phyloP scores from a whole-genome alignment of 2,797 vertebrate genomes.

The Siniperca scherzeri region DNA sequence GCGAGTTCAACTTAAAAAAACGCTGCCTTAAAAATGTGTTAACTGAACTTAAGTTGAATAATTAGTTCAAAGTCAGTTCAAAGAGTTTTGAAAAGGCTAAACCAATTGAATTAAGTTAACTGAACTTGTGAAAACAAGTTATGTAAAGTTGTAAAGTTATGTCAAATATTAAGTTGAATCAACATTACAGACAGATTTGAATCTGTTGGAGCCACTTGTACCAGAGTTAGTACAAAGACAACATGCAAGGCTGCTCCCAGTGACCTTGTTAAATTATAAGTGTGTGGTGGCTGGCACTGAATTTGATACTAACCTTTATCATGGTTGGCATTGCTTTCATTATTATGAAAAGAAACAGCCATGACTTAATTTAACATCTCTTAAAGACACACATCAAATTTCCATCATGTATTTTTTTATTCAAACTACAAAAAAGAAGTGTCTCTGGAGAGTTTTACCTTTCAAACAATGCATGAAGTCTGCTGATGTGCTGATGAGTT shows the following conservation, averaged over 20 bases:
- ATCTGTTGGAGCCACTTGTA: neutral
- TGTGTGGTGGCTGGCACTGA: neutral
- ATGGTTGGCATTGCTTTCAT: neutral
- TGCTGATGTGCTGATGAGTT: neutral
- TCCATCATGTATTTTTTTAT: neutral
- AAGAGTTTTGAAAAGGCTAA: no score
- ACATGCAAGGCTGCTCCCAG: neutral
- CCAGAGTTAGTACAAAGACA: neutral
- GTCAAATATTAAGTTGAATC: neutral
- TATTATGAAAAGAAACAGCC: no score
- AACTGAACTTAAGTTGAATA: no score
- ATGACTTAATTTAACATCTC: neutral
- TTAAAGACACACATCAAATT: neutral
- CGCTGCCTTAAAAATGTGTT: neutral
- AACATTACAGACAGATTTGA: neutral
- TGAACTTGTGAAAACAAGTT: no score
- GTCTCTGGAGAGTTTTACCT: neutral
- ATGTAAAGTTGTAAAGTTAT: no score
- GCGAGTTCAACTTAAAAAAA: neutral
- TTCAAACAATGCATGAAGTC: neutral
- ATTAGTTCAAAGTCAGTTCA: no score
- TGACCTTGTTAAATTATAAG: no score
- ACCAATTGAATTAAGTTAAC: no score
- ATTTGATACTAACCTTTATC: neutral
- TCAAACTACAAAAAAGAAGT: neutral